Conservation (phyloP, 30 jellyfish, hydroid and myxozoan genomes). For the Nemopilema nomurai region DNA sequence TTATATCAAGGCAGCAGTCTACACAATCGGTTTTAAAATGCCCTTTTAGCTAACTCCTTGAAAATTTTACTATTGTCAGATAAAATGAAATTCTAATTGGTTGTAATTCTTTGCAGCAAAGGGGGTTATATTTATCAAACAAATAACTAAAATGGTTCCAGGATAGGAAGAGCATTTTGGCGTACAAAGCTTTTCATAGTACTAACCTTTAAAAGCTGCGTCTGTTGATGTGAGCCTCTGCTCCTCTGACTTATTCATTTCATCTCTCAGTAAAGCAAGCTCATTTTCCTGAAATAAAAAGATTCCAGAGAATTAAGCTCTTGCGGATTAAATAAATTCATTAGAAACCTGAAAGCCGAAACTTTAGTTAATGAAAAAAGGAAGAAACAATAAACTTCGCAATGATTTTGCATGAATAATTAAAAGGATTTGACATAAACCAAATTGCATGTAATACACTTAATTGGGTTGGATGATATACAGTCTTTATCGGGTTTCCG, state of each 20-base stretch:
- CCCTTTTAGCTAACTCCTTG: no score
- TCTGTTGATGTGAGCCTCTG: neutral
- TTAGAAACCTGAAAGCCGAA: neutral
- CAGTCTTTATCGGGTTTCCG: neutral
- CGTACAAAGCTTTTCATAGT: neutral
- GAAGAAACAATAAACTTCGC: neutral
- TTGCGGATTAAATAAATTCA: no score
- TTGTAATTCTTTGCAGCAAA: no score
- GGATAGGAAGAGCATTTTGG: no score
- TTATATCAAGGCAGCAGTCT: no score
- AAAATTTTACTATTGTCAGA: no score
- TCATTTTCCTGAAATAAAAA: neutral
- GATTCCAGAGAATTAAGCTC: no score
- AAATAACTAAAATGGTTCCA: neutral
- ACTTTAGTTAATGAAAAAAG: neutral
- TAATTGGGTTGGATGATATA: neutral
- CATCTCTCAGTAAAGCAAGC: neutral
- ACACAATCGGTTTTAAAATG: no score
- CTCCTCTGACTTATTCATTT: constrained; percentile 18
- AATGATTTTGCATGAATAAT: neutral
- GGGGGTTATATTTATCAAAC: no score
- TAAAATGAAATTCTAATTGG: no score
- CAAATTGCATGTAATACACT: neutral
- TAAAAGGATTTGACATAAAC: neutral
- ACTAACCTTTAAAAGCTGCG: neutral